These are phyloP conservation scores for Pyralis farinalis DNA, from an alignment of 2,888 invertebrate genomes.

Conservation along the genomic window DNA sequence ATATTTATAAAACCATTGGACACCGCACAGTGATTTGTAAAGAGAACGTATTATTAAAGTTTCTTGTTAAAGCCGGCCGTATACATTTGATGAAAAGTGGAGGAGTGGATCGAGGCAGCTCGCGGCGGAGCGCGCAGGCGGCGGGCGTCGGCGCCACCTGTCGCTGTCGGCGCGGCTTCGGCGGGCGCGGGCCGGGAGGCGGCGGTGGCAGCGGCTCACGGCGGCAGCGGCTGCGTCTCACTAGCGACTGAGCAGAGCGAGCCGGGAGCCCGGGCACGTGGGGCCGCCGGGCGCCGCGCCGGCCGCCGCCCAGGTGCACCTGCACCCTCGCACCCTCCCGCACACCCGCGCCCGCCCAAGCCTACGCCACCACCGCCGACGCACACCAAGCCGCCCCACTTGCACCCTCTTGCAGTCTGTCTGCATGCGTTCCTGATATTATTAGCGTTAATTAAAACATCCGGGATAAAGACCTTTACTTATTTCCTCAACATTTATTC, in stretches of 20 bases:
- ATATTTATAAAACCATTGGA: constrained; percentile 28
- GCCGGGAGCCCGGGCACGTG: constrained; percentile 61
- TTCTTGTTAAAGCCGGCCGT: constrained; percentile 50
- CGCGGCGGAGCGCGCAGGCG: constrained; percentile 56
- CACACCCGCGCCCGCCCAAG: constrained; percentile 20
- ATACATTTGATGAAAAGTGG: constrained; percentile 31
- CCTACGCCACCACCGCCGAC: constrained; percentile 9
- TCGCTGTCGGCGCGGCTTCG: constrained; percentile 43
- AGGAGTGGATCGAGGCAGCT: constrained; percentile 30
- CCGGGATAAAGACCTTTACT: constrained; percentile 10
- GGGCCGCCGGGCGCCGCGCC: constrained; percentile 46
- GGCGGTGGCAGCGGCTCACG: constrained; percentile 32
- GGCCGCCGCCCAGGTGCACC: constrained; percentile 73
- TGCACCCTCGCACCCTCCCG: constrained; percentile 42
- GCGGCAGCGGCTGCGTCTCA: constrained; percentile 38
- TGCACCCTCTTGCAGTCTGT: constrained; percentile 18
- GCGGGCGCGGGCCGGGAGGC: constrained; percentile 25
- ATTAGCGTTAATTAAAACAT: constrained; percentile 19
- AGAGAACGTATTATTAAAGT: constrained; percentile 53
- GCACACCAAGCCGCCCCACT: constrained; percentile 6
- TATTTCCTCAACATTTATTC: constrained; percentile 2
- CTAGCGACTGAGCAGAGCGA: constrained; percentile 47
- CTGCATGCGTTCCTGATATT: constrained; percentile 18
- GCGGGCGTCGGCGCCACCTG: constrained; percentile 66
- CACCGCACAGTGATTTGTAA: constrained; percentile 55